Evolutionary conservation across 2,797 vertebrate genomes (phyloP).

Genomic region (Nyctibius grandis): DNA sequence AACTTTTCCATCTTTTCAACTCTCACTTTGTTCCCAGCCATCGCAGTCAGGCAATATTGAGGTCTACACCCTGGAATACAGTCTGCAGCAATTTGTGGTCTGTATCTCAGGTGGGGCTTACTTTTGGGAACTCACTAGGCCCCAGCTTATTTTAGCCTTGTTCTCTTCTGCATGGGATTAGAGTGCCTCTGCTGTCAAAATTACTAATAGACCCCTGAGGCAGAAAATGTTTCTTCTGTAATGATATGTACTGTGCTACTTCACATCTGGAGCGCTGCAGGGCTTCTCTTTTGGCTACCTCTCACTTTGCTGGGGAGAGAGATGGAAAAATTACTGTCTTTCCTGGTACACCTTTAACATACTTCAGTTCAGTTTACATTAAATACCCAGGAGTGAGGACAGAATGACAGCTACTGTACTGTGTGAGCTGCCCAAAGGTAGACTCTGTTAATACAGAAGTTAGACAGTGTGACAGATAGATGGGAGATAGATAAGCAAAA

Average conservation of each 20-base stretch:
- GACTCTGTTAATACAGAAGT: conserved; percentile 78
- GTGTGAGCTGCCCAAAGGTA: conserved; percentile 79
- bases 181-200: conserved; percentile 56
- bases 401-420: conserved; percentile 80
- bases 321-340: conserved; percentile 63
- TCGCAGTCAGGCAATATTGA: not conserved
- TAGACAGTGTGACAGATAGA: conserved; percentile 78
- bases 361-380: conserved; percentile 75
- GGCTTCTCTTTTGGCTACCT: conserved; percentile 64
- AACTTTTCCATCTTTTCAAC: not conserved
- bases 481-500: conserved; percentile 79
- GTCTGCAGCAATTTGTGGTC: not conserved
- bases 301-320: conserved; percentile 46
- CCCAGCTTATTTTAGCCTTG: not conserved
- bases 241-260: conserved; percentile 12
- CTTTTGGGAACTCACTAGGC: not conserved
- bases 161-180: conserved; percentile 8
- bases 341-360: conserved; percentile 63
- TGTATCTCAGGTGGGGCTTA: not conserved
- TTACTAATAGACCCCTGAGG: conserved; percentile 58
- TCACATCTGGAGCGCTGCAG: conserved; percentile 78
- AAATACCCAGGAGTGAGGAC: conserved; percentile 72
- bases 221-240: conserved; percentile 48
- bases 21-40: not conserved
- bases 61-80: not conserved